phyloP scores from a whole-genome alignment of 2,888 invertebrate genomes.

The Erpobdella octoculata region DNA sequence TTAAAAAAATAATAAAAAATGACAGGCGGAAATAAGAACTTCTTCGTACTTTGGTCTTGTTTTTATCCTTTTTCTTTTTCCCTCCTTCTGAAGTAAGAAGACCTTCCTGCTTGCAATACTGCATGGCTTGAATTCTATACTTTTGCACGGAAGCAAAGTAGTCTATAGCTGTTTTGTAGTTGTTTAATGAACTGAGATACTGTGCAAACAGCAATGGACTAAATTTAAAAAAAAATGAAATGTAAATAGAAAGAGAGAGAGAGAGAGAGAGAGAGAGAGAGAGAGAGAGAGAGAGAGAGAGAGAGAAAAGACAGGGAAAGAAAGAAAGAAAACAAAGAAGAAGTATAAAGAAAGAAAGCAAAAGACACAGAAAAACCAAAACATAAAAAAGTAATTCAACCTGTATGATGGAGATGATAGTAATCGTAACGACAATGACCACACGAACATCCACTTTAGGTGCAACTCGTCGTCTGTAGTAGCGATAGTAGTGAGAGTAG shows the following conservation, averaged over 20 bases:
- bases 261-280: not conserved
- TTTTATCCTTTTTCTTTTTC: constrained; percentile 45
- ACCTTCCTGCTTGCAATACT: constrained; percentile 60
- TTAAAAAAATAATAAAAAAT: not conserved
- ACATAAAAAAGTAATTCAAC: constrained; percentile 52
- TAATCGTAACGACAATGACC: constrained; percentile 74
- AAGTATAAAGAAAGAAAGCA: not conserved
- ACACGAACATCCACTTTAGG: constrained; percentile 84
- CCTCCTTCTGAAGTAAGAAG: constrained; percentile 42
- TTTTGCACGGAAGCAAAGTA: constrained; percentile 80
- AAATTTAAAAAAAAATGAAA: too few species aligned
- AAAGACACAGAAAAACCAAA: not conserved
- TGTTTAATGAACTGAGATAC: constrained; percentile 56
- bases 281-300: not conserved
- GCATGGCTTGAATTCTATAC: constrained; percentile 64
- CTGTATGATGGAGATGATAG: constrained; percentile 76
- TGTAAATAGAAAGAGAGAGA: too few species aligned
- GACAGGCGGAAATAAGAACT: not conserved
- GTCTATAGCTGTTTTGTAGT: constrained; percentile 71
- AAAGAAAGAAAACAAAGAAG: too few species aligned
- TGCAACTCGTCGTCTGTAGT: constrained; percentile 75
- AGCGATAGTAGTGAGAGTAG: constrained; percentile 82
- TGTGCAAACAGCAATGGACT: too few species aligned
- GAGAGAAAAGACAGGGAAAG: too few species aligned
- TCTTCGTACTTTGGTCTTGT: constrained; percentile 39